phyloP scores from a whole-genome alignment of 2,113 vertebrate species.

The Aphyosemion australe region DNA sequence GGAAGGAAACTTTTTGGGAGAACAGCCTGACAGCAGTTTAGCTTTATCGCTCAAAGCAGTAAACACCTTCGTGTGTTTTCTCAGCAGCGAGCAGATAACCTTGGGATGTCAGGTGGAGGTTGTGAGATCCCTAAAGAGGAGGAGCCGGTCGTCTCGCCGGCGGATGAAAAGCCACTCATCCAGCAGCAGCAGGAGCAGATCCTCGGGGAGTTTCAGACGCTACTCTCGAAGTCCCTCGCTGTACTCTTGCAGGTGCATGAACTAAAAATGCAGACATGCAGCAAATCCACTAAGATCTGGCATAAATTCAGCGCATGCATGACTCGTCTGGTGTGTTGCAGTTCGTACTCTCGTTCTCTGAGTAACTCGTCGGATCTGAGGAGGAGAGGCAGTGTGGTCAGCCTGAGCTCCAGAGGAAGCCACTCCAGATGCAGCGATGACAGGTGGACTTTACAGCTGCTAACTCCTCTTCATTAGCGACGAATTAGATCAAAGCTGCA shows the following conservation, averaged over 20 bases:
- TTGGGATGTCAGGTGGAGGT: conserved; percentile 72
- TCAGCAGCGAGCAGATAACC: conserved; percentile 77
- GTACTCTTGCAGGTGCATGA: conserved; percentile 80
- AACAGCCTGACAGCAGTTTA: background rate
- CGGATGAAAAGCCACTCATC: conserved; percentile 60
- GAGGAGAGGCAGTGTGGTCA: conserved; percentile 82
- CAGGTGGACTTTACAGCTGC: conserved; percentile 78
- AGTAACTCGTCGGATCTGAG: conserved; percentile 85
- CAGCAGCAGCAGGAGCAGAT: conserved; percentile 76
- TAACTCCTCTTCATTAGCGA: background rate
- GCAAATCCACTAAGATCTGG: background rate
- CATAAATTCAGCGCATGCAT: background rate
- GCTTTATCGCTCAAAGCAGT: conserved; percentile 8
- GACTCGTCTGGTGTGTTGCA: conserved; percentile 45
- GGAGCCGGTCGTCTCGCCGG: conserved; percentile 51
- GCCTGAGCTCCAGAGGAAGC: conserved; percentile 85
- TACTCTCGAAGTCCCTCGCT: conserved; percentile 83
- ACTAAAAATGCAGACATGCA: too few species aligned
- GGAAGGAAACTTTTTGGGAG: background rate
- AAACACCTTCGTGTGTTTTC: conserved; percentile 15
- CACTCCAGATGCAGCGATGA: conserved; percentile 84
- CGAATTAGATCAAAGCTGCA: background rate
- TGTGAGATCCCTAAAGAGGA: conserved; percentile 63
- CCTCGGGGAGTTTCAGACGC: conserved; percentile 76
- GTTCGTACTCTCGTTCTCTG: conserved; percentile 88